phyloP scores from a whole-genome alignment of 2,113 vertebrate species.

The Catharus fuscescens region DNA sequence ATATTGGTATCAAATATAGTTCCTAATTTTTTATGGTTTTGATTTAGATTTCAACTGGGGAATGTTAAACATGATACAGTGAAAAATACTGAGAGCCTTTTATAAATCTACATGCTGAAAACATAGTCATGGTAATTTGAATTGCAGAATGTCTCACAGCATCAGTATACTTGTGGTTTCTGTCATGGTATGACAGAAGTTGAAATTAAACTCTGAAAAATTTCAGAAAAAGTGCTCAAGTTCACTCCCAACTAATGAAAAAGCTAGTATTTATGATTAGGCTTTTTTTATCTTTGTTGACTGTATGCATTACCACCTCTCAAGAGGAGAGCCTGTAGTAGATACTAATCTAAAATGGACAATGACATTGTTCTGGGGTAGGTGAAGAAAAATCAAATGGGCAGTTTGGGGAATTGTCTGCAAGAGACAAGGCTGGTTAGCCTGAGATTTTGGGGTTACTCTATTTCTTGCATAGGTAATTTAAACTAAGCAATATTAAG shows the following conservation, averaged over 20 bases:
- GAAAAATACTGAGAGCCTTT: not conserved
- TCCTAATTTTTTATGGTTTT: not conserved
- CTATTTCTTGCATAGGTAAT: not conserved
- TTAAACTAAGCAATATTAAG: not conserved
- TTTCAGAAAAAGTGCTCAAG: not conserved
- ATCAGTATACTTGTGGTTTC: slow-evolving; percentile 1
- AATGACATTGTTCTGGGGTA: not conserved
- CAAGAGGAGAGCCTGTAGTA: not conserved
- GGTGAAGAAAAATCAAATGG: not conserved
- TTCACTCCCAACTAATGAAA: not conserved
- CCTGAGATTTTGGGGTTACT: not conserved
- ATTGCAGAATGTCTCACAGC: slow-evolving; percentile 46
- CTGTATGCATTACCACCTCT: not conserved
- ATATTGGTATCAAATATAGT: slow-evolving; percentile 18
- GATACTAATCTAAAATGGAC: not conserved
- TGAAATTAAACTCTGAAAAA: not conserved
- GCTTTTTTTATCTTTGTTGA: not conserved
- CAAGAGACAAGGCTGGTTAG: not conserved
- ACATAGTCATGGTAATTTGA: slow-evolving; percentile 33
- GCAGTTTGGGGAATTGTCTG: not conserved
- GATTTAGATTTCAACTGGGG: not conserved
- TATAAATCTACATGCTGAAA: not conserved
- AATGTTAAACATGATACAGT: not conserved
- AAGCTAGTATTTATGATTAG: not conserved
- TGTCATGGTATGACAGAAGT: not conserved